Evolutionary conservation across 2,888 invertebrate species (phyloP), one percentile per base, ranked within the genome.

Genomic region (Harpagoxenus sublaevis): DNA sequence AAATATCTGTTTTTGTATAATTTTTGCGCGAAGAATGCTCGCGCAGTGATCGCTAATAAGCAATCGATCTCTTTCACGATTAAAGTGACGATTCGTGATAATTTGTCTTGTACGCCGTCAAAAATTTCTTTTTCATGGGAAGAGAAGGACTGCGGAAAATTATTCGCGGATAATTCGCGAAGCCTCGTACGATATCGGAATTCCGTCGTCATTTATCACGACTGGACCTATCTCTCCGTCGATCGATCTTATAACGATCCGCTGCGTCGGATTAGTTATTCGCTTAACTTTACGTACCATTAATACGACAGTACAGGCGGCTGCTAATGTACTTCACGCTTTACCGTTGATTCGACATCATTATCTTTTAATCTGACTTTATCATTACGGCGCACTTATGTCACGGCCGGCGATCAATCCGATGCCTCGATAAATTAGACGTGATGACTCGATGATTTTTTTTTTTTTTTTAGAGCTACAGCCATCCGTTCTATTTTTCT

Each of bases 241-340:
- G 62, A 15, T 57, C 45, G 23, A 71, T 81, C 39, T 31, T 48
- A n/a, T n/a, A n/a, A n/a, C 62, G 35, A 35, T 2, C 39, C 23
- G 60, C 15, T 45, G 35, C 73, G 9, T 62, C 31, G 23, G 55
- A 88, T 81, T 81, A 87, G 84, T 86, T 84, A 84, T 65, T 77
- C 77, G 73, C 70, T 74, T 48, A 55, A 35, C 18, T 62, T 82
- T 81, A 65, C 62, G 42, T 51, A 23, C 28, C 48, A 48, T 23
- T 70, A 74, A 74, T 39, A 55, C 71, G 31, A 53, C 10, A n/a
- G 62, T 18, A 45, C 62, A 9, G 28, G 23, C 23, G 35, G 18
- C 23, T 12, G 39, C 18, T 63, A 57, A 75, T 75, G 60, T 75
- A 68, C 31, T 31, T 83, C 74, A 77, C 42, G 70, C 45, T 28